These are phyloP conservation scores for Aporophyla lueneburgensis DNA, from an alignment of 2,888 invertebrate genomes.

Conservation along the genomic window DNA sequence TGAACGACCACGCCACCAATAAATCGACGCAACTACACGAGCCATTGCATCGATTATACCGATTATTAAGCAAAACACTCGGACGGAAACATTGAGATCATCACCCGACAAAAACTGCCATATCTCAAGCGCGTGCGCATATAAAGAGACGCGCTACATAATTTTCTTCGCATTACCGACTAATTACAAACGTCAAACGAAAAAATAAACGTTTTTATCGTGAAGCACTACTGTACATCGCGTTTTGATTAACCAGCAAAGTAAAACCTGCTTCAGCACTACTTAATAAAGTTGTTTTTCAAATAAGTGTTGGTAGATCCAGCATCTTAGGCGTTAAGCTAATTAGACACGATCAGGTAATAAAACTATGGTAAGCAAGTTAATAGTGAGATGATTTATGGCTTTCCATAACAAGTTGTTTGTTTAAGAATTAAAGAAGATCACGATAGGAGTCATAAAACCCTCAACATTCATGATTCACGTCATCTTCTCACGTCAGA, in stretches of 20 bases:
- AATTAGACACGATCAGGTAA: conserved; percentile 62
- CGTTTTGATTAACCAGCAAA: neutral
- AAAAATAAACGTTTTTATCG: conserved; percentile 65
- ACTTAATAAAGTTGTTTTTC: conserved; percentile 26
- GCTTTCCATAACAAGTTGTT: conserved; percentile 52
- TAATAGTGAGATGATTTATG: conserved; percentile 53
- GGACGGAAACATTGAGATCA: conserved; percentile 83
- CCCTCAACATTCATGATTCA: conserved; percentile 36
- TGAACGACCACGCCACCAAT: conserved; percentile 64
- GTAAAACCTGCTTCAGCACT: conserved; percentile 5
- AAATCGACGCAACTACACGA: conserved; percentile 77
- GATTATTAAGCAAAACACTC: conserved; percentile 83
- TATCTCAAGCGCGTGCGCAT: conserved; percentile 76
- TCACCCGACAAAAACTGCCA: conserved; percentile 74
- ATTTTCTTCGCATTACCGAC: conserved; percentile 82
- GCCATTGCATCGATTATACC: conserved; percentile 81
- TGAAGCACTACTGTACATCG: conserved; percentile 55
- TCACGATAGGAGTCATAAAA: conserved; percentile 30
- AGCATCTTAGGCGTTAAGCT: conserved; percentile 47
- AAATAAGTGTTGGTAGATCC: neutral
- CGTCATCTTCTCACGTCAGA: neutral
- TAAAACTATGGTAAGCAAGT: conserved; percentile 54
- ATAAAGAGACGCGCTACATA: conserved; percentile 73
- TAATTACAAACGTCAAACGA: conserved; percentile 77
- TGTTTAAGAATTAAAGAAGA: conserved; percentile 48